A percentile compares a stretch with the other conserved stretches of the same genome.
phyloP scores from a whole-genome alignment of 1,140 invertebrate species.

The Orius insidiosus region DNA sequence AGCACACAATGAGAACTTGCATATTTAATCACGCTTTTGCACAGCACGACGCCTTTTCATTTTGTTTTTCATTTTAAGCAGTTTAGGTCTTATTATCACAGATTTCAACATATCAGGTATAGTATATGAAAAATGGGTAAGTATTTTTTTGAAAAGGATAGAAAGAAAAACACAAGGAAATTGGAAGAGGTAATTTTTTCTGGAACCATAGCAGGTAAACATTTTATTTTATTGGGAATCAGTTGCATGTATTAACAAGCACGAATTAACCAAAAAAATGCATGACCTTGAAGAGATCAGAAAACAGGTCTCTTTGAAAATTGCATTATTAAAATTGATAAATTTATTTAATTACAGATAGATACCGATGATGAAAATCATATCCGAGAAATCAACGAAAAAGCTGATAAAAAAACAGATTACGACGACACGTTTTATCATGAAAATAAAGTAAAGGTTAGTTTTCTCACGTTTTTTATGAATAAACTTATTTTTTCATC shows the following conservation, averaged over 20 bases:
- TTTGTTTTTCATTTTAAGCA: background rate
- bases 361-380: constrained; percentile 15
- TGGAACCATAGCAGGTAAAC: too few species aligned
- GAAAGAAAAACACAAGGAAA: too few species aligned
- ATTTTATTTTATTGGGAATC: too few species aligned
- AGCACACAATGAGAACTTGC: background rate
- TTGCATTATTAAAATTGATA: background rate
- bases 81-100: too few species aligned
- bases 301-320: too few species aligned
- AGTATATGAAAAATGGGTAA: too few species aligned
- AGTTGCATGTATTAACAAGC: too few species aligned
- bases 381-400: background rate
- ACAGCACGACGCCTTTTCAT: constrained; percentile 2
- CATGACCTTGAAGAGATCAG: too few species aligned
- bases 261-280: too few species aligned
- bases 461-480: background rate
- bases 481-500: constrained; percentile 17
- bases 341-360: constrained; percentile 11
- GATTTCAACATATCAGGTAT: too few species aligned
- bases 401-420: constrained; percentile 3
- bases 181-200: too few species aligned
- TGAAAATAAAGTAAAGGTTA: constrained; percentile 24
- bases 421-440: constrained; percentile 18
- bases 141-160: too few species aligned
- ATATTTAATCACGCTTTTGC: background rate